These are phyloP conservation scores for Lepidothrix coronata DNA, from an alignment of 2,113 vertebrate species.

Conservation along the genomic window DNA sequence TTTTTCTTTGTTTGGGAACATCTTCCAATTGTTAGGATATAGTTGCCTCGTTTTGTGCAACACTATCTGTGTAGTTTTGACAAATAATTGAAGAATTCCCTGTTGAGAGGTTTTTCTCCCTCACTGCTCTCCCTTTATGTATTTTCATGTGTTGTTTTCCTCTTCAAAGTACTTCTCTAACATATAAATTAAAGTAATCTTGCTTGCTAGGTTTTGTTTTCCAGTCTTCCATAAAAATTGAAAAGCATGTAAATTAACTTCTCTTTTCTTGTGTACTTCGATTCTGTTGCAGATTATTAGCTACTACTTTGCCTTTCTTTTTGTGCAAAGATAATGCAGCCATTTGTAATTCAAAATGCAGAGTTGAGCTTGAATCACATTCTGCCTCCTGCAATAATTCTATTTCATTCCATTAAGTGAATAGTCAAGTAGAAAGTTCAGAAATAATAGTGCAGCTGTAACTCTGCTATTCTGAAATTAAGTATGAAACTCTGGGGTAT, in stretches of 20 bases:
- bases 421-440: not conserved
- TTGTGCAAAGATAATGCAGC: not conserved
- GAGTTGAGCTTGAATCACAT: not conserved
- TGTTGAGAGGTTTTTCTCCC: not conserved
- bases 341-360: constrained; percentile 18
- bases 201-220: constrained; percentile 16
- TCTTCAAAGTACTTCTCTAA: not conserved
- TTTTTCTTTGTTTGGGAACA: not conserved
- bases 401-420: not conserved
- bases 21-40: not conserved
- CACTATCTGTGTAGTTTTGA: not conserved
- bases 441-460: not conserved
- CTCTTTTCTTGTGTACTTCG: not conserved
- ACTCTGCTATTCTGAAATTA: not conserved
- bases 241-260: constrained; percentile 16
- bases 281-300: constrained; percentile 20
- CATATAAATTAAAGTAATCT: constrained; percentile 6
- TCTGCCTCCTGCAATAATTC: not conserved
- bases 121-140: not conserved
- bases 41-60: not conserved
- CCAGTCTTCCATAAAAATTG: constrained; percentile 4
- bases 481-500: not conserved
- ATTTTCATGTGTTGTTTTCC: constrained; percentile 29
- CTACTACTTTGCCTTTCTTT: not conserved
- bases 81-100: not conserved